Conservation (phyloP, 1,140 invertebrate genomes). For the Macrostomum lignano region DNA sequence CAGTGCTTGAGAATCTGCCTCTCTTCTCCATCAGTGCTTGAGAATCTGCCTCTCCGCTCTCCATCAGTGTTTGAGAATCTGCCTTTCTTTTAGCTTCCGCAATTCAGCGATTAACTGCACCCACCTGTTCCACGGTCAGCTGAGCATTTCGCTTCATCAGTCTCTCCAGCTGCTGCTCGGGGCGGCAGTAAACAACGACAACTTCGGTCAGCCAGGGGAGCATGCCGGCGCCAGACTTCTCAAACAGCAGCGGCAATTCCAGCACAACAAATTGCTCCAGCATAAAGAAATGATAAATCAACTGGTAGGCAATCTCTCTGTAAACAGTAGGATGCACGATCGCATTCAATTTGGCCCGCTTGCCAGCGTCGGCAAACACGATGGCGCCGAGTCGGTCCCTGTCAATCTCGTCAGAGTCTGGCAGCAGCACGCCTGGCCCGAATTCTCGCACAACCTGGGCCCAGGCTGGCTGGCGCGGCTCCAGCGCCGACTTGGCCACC, state of each 20-base stretch:
- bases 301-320: constrained; percentile 39
- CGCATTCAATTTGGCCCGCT: constrained; percentile 40
- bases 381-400: constrained; percentile 39
- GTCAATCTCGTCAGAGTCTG: constrained; percentile 40
- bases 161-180: no score
- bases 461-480: constrained; percentile 47
- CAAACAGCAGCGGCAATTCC: constrained; percentile 53
- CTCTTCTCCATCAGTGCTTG: no score
- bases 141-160: no score
- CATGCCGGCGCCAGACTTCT: constrained; percentile 42
- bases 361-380: constrained; percentile 40
- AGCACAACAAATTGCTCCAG: constrained; percentile 47
- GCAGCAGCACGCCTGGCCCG: constrained; percentile 40
- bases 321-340: constrained; percentile 55
- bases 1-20: no score
- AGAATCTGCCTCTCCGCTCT: no score
- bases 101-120: no score
- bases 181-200: constrained; percentile 54
- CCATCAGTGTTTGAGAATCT: no score
- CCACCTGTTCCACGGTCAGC: no score
- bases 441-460: constrained; percentile 39
- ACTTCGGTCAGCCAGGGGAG: constrained; percentile 46
- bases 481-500: constrained; percentile 48
- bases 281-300: constrained; percentile 26
- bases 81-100: no score